Percentiles rank a stretch among this genome's conserved stretches.
Evolutionary conservation across 1,140 invertebrate species (phyloP).

Genomic region (Adelges cooleyi): DNA sequence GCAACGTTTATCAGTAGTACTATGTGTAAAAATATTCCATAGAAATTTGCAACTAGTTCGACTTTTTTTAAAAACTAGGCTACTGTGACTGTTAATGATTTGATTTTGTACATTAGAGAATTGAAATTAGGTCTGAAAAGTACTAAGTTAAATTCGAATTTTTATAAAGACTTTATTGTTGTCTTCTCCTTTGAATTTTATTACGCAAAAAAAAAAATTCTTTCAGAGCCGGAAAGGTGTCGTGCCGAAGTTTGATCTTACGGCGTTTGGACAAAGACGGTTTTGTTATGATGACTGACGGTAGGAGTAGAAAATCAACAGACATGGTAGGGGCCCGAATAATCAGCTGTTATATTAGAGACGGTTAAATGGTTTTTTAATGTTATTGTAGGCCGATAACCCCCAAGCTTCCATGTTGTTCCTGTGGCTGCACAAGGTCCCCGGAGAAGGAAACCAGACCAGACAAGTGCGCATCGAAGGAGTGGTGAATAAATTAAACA

Average conservation of each 20-base stretch:
- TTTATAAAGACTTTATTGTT: too few species aligned
- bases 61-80: too few species aligned
- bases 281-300: slow-evolving; percentile 43
- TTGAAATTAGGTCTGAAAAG: too few species aligned
- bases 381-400: slow-evolving; percentile 38
- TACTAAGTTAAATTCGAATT: too few species aligned
- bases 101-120: too few species aligned
- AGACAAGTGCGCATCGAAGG: slow-evolving; percentile 41
- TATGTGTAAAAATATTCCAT: too few species aligned
- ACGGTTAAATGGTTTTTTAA: background rate
- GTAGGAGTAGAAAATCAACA: slow-evolving; percentile 40
- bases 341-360: background rate
- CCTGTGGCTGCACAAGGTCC: slow-evolving; percentile 36
- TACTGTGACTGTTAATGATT: too few species aligned
- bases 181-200: too few species aligned
- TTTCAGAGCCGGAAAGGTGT: slow-evolving; percentile 40
- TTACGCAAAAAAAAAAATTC: too few species aligned
- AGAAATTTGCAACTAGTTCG: too few species aligned
- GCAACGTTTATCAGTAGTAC: too few species aligned
- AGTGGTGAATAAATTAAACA: slow-evolving; percentile 35
- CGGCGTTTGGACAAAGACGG: slow-evolving; percentile 41
- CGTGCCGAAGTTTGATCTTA: slow-evolving; percentile 40
- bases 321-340: slow-evolving; percentile 38
- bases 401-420: slow-evolving; percentile 42
- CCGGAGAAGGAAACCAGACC: background rate